phyloP scores from a whole-genome alignment of 1,140 invertebrate genomes.

The Nasonia giraulti region DNA sequence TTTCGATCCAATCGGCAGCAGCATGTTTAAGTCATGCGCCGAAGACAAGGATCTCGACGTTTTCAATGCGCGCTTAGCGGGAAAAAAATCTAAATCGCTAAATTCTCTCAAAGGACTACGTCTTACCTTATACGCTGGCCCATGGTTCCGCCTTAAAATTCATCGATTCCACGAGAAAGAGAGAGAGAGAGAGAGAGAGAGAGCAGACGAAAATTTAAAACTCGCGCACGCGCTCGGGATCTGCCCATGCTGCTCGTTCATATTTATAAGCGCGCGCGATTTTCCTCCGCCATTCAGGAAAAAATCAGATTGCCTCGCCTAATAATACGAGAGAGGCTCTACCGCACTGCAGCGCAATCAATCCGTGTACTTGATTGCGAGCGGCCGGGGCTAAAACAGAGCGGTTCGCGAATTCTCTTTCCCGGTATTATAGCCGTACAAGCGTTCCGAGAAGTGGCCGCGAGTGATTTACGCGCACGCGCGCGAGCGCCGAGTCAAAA shows the following conservation, averaged over 20 bases:
- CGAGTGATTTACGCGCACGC: slow-evolving; percentile 7
- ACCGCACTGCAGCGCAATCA: too few species aligned
- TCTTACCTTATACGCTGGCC: too few species aligned
- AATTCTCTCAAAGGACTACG: too few species aligned
- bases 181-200: neutral
- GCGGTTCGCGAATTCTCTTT: neutral
- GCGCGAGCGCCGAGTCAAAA: slow-evolving; percentile 3
- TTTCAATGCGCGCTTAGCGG: too few species aligned
- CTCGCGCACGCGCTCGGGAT: neutral
- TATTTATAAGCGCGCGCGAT: slow-evolving; percentile 34
- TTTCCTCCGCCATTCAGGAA: neutral
- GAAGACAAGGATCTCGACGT: too few species aligned
- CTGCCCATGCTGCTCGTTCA: neutral
- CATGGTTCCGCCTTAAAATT: neutral
- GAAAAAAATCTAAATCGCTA: too few species aligned
- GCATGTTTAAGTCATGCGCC: neutral
- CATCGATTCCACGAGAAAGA: neutral
- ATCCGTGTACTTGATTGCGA: neutral
- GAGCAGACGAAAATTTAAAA: slow-evolving; percentile 1
- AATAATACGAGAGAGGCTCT: neutral
- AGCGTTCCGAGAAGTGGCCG: neutral
- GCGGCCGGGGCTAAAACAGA: neutral
- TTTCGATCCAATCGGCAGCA: neutral
- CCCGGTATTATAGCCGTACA: neutral
- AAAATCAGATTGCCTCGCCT: slow-evolving; percentile 30